Percentiles rank a stretch among this genome's conserved stretches.
Evolutionary conservation across 2,113 vertebrate genomes (phyloP).

Genomic region (Perca schrenkii): DNA sequence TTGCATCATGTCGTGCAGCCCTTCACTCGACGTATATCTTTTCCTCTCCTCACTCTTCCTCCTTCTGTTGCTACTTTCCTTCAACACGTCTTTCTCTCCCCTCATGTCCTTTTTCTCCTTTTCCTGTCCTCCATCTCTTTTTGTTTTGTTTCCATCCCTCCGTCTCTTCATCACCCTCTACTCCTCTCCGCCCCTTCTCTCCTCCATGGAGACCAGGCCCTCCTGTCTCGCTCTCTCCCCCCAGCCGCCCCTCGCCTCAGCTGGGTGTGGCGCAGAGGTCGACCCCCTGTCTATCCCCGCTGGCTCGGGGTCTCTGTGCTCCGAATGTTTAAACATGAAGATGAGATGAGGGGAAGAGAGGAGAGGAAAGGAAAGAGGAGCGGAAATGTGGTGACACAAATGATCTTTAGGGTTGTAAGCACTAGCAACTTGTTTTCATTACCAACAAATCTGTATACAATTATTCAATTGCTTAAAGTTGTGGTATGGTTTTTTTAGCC

Average conservation of each 20-base stretch:
- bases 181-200: background rate
- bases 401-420: background rate
- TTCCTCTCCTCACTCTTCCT: background rate
- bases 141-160: background rate
- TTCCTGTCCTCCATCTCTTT: background rate
- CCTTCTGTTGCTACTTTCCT: background rate
- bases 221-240: slow-evolving; percentile 37
- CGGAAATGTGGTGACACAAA: background rate
- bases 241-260: slow-evolving; percentile 59
- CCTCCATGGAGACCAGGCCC: slow-evolving; percentile 19
- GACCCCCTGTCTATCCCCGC: slow-evolving; percentile 57
- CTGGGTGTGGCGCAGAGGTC: slow-evolving; percentile 73
- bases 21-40: background rate
- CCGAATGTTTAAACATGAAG: slow-evolving; percentile 47
- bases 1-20: too few species aligned
- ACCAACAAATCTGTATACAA: background rate
- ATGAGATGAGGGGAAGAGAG: background rate
- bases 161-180: background rate
- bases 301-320: slow-evolving; percentile 57
- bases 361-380: background rate
- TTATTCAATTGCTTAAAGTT: background rate
- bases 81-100: background rate
- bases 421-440: background rate
- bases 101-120: background rate
- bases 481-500: too few species aligned